These are phyloP conservation scores for Rhinophrynus dorsalis DNA, from an alignment of 2,797 vertebrate genomes.

Conservation along the genomic window DNA sequence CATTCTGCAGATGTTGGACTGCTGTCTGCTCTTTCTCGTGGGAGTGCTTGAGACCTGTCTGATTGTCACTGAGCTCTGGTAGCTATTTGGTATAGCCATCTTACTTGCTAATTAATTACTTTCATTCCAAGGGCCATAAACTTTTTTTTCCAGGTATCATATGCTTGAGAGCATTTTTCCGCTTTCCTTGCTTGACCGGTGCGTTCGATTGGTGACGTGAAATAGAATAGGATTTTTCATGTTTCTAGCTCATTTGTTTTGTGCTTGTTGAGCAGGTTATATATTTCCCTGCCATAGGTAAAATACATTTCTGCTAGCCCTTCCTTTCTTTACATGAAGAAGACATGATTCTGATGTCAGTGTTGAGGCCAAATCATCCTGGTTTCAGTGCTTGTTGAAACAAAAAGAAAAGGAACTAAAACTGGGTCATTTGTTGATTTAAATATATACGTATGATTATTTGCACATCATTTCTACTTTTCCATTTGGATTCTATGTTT, in stretches of 20 bases:
- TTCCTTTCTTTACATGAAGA: too few relatives aligned
- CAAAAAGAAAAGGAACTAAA: too few relatives aligned
- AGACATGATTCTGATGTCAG: too few relatives aligned
- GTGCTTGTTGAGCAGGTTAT: too few relatives aligned
- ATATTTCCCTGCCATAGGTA: too few relatives aligned
- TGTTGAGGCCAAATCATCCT: too few relatives aligned
- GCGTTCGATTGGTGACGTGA: not conserved
- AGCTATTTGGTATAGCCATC: conserved; percentile 7
- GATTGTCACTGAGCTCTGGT: conserved; percentile 5
- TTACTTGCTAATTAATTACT: conserved; percentile 25
- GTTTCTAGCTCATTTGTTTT: not conserved
- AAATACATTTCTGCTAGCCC: too few relatives aligned
- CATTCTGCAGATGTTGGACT: conserved; percentile 41
- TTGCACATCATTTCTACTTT: too few relatives aligned
- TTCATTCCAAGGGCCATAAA: not conserved
- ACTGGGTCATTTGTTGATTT: too few relatives aligned
- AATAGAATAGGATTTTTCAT: not conserved
- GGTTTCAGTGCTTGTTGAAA: too few relatives aligned
- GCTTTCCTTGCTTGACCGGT: not conserved
- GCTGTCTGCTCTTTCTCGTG: conserved; percentile 42
- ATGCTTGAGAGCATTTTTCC: not conserved
- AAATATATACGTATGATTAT: too few relatives aligned
- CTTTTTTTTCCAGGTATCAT: not conserved
- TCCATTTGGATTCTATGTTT: too few relatives aligned
- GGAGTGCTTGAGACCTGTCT: conserved; percentile 42